These are phyloP conservation scores for Penaeus chinensis DNA, from an alignment of 1,140 invertebrate genomes.

Conservation along the genomic window DNA sequence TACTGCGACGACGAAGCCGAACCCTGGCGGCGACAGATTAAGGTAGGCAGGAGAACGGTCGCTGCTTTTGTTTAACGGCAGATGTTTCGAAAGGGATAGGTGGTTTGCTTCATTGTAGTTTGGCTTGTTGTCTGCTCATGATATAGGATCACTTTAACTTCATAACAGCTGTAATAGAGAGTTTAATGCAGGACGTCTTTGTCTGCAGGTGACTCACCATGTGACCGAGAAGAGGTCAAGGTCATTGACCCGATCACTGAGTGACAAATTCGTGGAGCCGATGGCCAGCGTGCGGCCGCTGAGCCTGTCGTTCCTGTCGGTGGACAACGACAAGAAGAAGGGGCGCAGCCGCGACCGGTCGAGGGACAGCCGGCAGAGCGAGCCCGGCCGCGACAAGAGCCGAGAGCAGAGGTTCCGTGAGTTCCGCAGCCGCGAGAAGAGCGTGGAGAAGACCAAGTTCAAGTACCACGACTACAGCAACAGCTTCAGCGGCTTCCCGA, in stretches of 20 bases:
- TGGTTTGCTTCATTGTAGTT: not conserved
- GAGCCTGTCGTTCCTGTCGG: constrained; percentile 41
- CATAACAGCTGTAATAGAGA: not conserved
- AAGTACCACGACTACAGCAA: constrained; percentile 50
- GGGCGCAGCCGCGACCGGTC: constrained; percentile 40
- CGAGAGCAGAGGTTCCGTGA: constrained; percentile 40
- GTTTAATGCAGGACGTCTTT: not conserved
- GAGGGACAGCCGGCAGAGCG: constrained; percentile 40
- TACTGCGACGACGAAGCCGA: constrained; percentile 65
- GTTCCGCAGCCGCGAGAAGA: not conserved
- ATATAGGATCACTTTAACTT: not conserved
- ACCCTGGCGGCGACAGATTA: constrained; percentile 65
- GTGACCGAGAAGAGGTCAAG: constrained; percentile 55
- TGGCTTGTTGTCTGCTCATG: too few relatives aligned
- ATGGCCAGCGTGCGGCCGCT: constrained; percentile 35
- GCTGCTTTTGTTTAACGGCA: too few relatives aligned
- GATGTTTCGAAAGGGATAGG: not conserved
- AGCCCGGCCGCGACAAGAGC: constrained; percentile 39
- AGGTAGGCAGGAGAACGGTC: constrained; percentile 47
- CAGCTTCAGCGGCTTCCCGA: constrained; percentile 41
- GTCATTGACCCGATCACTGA: constrained; percentile 34
- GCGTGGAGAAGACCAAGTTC: constrained; percentile 45
- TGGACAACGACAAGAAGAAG: constrained; percentile 38
- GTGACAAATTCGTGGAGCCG: constrained; percentile 34
- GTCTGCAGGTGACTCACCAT: constrained; percentile 55